Conservation (phyloP, 2,113 vertebrate species). For the Pseudopipra pipra region DNA sequence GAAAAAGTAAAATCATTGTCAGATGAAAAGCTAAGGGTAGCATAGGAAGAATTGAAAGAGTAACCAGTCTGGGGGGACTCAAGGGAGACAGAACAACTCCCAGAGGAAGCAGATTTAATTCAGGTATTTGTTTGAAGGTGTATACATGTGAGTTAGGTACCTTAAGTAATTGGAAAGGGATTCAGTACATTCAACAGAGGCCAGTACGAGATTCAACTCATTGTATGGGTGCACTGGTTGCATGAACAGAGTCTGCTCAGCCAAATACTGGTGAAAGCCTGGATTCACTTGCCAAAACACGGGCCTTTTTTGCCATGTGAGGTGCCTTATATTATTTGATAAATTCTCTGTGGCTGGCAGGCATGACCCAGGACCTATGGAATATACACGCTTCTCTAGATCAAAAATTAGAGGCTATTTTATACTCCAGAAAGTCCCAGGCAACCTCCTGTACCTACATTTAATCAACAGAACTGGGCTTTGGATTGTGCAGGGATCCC, state of each 20-base stretch:
- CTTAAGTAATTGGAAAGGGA: neutral
- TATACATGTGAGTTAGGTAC: neutral
- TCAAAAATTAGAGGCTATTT: neutral
- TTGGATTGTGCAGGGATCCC: neutral
- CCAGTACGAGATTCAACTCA: neutral
- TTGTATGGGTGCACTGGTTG: accelerated
- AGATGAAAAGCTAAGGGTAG: neutral
- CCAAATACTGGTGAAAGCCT: neutral
- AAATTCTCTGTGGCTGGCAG: neutral
- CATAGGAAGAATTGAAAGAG: neutral
- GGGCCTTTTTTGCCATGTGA: neutral
- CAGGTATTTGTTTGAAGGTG: neutral
- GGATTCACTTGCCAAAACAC: neutral
- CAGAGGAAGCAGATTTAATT: neutral
- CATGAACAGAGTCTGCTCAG: neutral
- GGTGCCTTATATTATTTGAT: neutral
- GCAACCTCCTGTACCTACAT: neutral
- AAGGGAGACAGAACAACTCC: neutral
- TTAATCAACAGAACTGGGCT: neutral
- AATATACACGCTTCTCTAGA: neutral
- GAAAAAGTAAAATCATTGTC: neutral
- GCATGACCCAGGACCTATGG: neutral
- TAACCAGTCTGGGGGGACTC: neutral
- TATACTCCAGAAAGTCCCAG: neutral
- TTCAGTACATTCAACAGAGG: neutral